Conservation (phyloP, 2,797 vertebrate species). For the Platyrinchus mystaceus region DNA sequence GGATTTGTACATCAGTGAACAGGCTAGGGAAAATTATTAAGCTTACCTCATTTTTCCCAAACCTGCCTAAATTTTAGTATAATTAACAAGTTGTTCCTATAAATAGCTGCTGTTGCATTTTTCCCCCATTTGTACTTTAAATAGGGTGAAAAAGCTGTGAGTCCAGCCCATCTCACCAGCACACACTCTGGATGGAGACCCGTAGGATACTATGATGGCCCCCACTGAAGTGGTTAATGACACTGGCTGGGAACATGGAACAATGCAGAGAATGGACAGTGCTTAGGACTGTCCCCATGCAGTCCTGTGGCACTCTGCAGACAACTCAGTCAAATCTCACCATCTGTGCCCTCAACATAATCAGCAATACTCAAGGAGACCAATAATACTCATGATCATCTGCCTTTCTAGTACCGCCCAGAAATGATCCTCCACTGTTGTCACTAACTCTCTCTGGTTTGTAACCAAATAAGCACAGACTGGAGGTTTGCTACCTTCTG, state of each 20-base stretch:
- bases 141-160: not conserved
- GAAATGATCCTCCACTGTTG: not conserved
- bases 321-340: not conserved
- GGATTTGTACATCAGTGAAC: not conserved
- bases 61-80: not conserved
- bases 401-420: not conserved
- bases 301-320: not conserved
- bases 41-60: not conserved
- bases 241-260: rapidly evolving
- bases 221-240: not conserved
- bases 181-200: not conserved
- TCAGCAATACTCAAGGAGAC: not conserved
- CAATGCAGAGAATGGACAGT: not conserved
- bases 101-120: not conserved
- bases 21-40: not conserved
- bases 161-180: not conserved
- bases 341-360: not conserved
- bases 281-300: not conserved
- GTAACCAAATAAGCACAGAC: not conserved
- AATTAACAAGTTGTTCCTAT: not conserved
- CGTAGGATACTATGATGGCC: not conserved
- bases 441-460: rapidly evolving
- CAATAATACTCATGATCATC: rapidly evolving
- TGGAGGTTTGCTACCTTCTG: not conserved
- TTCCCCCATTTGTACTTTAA: not conserved